These are phyloP conservation scores for Ciconia stormi DNA, from an alignment of 2,113 vertebrate genomes.

Conservation along the genomic window DNA sequence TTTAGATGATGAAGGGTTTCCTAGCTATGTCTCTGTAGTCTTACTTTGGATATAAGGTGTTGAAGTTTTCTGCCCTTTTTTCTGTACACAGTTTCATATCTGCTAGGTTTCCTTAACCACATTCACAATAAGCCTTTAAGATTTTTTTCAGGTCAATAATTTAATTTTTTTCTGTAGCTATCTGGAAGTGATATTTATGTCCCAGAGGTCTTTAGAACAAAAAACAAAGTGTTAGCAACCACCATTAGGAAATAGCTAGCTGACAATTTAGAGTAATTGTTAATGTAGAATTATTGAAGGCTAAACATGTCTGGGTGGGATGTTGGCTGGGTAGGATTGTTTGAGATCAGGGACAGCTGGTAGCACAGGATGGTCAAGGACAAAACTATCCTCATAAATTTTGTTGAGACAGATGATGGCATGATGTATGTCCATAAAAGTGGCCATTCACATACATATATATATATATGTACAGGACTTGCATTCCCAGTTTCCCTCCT, in stretches of 20 bases:
- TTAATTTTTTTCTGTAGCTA: background rate
- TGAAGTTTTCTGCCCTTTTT: background rate
- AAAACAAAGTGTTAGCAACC: background rate
- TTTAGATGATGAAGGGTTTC: background rate
- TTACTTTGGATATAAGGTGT: background rate
- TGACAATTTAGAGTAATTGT: background rate
- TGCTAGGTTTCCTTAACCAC: background rate
- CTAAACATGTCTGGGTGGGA: fast-evolving
- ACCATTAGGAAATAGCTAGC: background rate
- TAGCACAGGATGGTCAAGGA: background rate
- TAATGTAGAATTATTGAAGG: background rate
- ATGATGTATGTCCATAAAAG: background rate
- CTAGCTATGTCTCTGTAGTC: background rate
- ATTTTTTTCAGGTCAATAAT: background rate
- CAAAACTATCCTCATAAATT: background rate
- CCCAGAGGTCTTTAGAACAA: background rate
- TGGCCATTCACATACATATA: background rate
- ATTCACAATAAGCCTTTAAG: background rate
- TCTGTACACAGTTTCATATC: background rate
- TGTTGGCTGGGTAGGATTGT: background rate
- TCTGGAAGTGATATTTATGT: background rate
- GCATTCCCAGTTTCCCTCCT: background rate
- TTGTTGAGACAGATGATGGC: background rate
- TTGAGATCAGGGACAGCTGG: background rate
- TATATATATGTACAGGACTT: fast-evolving